phyloP scores from a whole-genome alignment of 2,888 invertebrate species.

The Dioctria linearis region DNA sequence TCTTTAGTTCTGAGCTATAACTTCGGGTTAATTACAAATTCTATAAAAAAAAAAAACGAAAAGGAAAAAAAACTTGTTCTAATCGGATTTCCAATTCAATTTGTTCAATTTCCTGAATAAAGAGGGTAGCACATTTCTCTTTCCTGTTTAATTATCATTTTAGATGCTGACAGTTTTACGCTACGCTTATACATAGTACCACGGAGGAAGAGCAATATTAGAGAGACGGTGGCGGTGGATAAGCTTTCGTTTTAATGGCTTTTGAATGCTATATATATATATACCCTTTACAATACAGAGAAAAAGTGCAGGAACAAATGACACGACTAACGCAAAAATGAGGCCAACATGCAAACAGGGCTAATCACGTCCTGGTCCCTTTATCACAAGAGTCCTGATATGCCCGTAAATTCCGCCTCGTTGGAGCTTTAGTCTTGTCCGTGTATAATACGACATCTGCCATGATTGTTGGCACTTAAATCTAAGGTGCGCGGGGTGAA shows the following conservation, averaged over 20 bases:
- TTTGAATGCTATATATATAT: not conserved
- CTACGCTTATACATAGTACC: too few relatives aligned
- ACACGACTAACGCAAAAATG: not conserved
- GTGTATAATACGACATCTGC: constrained; percentile 36
- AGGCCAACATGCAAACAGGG: constrained; percentile 29
- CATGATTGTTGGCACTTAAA: constrained; percentile 45
- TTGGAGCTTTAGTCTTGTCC: not conserved
- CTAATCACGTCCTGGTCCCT: constrained; percentile 32
- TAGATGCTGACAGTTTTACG: constrained; percentile 24
- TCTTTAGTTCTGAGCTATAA: constrained; percentile 33
- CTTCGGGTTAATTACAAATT: constrained; percentile 38
- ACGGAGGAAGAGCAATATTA: constrained; percentile 20
- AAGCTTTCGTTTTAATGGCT: constrained; percentile 34
- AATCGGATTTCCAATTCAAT: constrained; percentile 50
- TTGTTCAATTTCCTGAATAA: constrained; percentile 34
- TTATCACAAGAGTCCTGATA: not conserved
- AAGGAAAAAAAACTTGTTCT: constrained; percentile 18
- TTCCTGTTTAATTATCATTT: constrained; percentile 45
- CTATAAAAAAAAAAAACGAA: constrained; percentile 27
- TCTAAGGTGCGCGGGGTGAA: constrained; percentile 11
- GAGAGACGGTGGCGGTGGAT: not conserved
- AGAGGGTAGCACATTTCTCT: constrained; percentile 14
- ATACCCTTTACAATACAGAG: not conserved
- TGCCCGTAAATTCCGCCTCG: constrained; percentile 2
- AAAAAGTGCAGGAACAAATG: not conserved